Evolutionary conservation across 2,888 invertebrate genomes (phyloP).

Genomic region (Ethmia dodecea): DNA sequence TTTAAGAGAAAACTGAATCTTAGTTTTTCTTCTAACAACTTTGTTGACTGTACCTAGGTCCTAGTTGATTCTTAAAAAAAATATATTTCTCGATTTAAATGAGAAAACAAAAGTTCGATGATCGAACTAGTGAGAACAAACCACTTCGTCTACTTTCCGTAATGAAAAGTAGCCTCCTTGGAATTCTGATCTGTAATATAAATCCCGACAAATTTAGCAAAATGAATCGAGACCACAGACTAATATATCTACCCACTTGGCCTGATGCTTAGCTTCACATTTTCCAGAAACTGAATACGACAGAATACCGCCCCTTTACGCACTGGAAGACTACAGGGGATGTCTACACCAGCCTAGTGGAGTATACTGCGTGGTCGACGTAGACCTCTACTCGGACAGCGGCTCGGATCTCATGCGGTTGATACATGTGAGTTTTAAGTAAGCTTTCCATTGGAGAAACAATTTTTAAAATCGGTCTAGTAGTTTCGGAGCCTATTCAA

Average conservation of each 20-base stretch:
- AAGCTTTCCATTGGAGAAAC: constrained; percentile 1
- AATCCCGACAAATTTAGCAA: not conserved
- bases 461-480: not conserved
- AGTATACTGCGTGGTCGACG: constrained; percentile 50
- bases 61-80: too few species aligned
- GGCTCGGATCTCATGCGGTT: constrained; percentile 42
- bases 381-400: constrained; percentile 30
- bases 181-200: not conserved
- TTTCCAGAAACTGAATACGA: constrained; percentile 52
- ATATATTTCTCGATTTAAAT: too few species aligned
- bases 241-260: not conserved
- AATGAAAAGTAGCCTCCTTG: not conserved
- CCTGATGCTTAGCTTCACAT: not conserved
- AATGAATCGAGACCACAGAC: not conserved
- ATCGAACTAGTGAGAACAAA: not conserved
- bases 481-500: not conserved
- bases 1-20: too few species aligned
- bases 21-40: too few species aligned
- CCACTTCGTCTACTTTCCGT: not conserved
- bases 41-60: too few species aligned
- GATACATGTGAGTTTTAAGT: constrained; percentile 35
- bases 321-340: constrained; percentile 44
- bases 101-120: too few species aligned
- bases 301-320: constrained; percentile 50
- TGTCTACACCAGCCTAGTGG: constrained; percentile 43